Base-by-base conservation (phyloP, 2,113 vertebrate genomes). In the Thamnaconus septentrionalis region DNA sequence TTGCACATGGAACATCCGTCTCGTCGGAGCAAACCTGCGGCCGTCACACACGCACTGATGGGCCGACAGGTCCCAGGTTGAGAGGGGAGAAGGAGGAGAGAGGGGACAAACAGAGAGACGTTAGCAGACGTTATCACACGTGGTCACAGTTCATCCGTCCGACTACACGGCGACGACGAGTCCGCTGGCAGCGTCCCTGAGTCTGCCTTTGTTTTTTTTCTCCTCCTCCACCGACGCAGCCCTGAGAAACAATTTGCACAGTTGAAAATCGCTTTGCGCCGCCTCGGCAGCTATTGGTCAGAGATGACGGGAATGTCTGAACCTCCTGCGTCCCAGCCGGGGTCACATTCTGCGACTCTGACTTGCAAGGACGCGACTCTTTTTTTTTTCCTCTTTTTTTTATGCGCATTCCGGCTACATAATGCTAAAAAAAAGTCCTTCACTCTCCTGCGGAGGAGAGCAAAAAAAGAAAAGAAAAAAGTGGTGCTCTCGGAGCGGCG, bases 31-130 rank as follows among this genome's bases (percentile, higher is more conserved):
- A 84, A 87, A 90, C 87, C 84, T 84, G 76, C 44, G 66, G 71
- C 53, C 67, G 73, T 83, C 73, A 80, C 85, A 86, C 85, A 86
- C 75, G 73, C 87, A 82, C 79, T 72, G 75, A 63, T 76, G 71
- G 75, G 80, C 72, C 80, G 79, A 85, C 62, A 79, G 42, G 76
- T 80, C 82, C 67, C 61, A 73, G 43, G 76, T 53, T 62, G 63
- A 75, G 50, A 65, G 60, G 68, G 69, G 10, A 55, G 48, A 52
- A 70, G 47, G 49, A 40, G 66, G 55, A 63, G 62, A 71, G 61
- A 81, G 64, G 74, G 49, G 59, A 11, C 59, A 64, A 56, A 62
- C 49, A 63, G 39, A 75, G 53, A 64, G 52, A 31, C 47, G 65
- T 76, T 62, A 86, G 58, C 54, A 56, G 52, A 39, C 49, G 61